Percentiles rank a stretch among this genome's conserved stretches.
Conservation (phyloP, 35 echinoderm and acorn worm species). For the Lytechinus pictus region DNA sequence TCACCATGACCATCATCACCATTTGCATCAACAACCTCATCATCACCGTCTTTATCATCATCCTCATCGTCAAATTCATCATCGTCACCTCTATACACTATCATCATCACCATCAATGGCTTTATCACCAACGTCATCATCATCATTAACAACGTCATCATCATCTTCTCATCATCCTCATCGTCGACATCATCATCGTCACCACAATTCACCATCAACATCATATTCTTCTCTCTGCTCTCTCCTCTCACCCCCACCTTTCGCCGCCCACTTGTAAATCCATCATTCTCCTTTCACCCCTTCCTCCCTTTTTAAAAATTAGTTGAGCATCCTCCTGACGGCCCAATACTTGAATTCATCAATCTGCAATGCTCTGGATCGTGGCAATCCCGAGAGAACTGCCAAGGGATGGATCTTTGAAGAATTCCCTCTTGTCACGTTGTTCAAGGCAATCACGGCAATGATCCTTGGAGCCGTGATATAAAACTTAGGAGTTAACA, state of each 20-base stretch:
- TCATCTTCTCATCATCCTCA: no score
- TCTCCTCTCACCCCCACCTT: neutral
- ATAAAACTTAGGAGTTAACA: no score
- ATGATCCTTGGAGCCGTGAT: neutral
- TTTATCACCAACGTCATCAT: no score
- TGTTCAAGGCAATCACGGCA: neutral
- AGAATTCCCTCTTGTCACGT: conserved; percentile 22
- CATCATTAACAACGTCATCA: no score
- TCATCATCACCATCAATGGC: no score
- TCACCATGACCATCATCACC: no score
- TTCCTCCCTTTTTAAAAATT: neutral
- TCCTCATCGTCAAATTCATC: no score
- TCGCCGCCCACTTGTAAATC: neutral
- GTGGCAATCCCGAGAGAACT: conserved; percentile 62
- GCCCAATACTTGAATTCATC: conserved; percentile 82
- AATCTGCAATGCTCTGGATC: conserved; percentile 64
- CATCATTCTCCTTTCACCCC: neutral
- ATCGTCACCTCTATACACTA: no score
- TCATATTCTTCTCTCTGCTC: neutral
- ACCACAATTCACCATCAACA: no score
- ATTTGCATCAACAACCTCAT: no score
- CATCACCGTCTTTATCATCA: no score
- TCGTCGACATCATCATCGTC: no score
- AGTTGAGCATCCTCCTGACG: conserved; percentile 69
- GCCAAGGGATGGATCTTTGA: conserved; percentile 68